phyloP scores from a whole-genome alignment of 1,140 invertebrate species.

The Sycophaga agraensis region DNA sequence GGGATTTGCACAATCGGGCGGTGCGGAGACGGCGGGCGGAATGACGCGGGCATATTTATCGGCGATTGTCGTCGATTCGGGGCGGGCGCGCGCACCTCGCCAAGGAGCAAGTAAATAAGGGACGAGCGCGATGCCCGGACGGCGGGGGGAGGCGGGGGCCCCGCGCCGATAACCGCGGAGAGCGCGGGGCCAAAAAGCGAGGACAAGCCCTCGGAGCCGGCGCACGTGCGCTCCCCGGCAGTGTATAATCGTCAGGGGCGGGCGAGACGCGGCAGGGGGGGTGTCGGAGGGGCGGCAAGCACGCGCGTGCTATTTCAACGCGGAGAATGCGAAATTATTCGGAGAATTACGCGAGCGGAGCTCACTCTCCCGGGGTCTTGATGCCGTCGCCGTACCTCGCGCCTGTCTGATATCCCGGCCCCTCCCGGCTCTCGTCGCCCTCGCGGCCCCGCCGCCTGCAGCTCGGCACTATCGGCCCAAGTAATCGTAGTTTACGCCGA shows the following conservation, averaged over 20 bases:
- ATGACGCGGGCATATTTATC: background rate
- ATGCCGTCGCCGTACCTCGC: background rate
- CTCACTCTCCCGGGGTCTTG: background rate
- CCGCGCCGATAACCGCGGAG: too few species aligned
- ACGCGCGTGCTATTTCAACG: background rate
- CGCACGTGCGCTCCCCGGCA: too few species aligned
- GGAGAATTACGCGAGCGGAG: conserved; percentile 1
- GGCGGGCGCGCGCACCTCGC: background rate
- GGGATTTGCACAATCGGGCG: background rate
- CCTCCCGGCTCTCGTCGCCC: too few species aligned
- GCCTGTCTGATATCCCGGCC: conserved; percentile 15
- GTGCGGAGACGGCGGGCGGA: background rate
- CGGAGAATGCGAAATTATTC: conserved; percentile 7
- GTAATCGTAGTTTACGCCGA: conserved; percentile 1
- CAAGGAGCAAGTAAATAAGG: background rate
- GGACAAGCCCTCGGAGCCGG: background rate
- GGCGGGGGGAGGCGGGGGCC: too few species aligned
- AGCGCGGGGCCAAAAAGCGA: background rate
- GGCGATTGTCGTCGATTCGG: background rate
- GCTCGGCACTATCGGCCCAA: background rate
- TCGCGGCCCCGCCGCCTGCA: background rate
- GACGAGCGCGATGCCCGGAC: background rate
- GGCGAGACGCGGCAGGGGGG: too few species aligned
- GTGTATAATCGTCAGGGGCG: too few species aligned
- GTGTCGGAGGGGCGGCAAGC: too few species aligned